phyloP scores from a whole-genome alignment of 1,140 invertebrate species.

The Samia ricini region DNA sequence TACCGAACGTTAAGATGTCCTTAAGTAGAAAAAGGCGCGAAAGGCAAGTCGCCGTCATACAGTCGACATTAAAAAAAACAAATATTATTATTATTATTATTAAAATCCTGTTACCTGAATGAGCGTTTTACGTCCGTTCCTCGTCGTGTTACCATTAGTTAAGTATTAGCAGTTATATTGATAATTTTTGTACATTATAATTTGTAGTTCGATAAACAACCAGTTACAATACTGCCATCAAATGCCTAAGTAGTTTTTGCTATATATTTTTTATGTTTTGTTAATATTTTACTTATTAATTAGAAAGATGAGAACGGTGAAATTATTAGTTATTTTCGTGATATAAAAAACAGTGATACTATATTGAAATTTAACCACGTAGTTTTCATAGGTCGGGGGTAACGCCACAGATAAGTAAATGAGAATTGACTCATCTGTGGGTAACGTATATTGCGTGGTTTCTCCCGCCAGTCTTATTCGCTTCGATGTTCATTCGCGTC shows the following conservation, averaged over 20 bases:
- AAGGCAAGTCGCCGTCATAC: not conserved
- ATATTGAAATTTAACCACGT: conserved; percentile 27
- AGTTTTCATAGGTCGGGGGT: conserved; percentile 4
- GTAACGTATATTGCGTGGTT: no score
- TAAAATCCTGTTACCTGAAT: conserved; percentile 69
- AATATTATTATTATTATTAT: not conserved
- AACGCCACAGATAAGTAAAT: no score
- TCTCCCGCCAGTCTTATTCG: conserved; percentile 2
- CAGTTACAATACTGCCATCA: conserved; percentile 76
- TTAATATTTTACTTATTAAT: conserved; percentile 43
- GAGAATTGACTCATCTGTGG: no score
- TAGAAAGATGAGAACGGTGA: conserved; percentile 52
- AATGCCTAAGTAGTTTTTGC: conserved; percentile 73
- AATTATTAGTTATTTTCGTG: conserved; percentile 71
- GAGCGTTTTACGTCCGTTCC: conserved; percentile 70
- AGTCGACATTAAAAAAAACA: not conserved
- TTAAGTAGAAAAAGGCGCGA: not conserved
- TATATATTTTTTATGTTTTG: conserved; percentile 61
- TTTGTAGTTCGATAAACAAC: conserved; percentile 66
- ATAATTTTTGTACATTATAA: conserved; percentile 67
- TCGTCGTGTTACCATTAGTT: conserved; percentile 75
- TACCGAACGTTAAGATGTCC: not conserved
- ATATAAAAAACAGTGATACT: conserved; percentile 65
- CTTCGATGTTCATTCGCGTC: conserved; percentile 27
- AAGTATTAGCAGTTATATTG: conserved; percentile 63